Base-by-base conservation (phyloP, 2,888 invertebrate species). In the Elegia similella region DNA sequence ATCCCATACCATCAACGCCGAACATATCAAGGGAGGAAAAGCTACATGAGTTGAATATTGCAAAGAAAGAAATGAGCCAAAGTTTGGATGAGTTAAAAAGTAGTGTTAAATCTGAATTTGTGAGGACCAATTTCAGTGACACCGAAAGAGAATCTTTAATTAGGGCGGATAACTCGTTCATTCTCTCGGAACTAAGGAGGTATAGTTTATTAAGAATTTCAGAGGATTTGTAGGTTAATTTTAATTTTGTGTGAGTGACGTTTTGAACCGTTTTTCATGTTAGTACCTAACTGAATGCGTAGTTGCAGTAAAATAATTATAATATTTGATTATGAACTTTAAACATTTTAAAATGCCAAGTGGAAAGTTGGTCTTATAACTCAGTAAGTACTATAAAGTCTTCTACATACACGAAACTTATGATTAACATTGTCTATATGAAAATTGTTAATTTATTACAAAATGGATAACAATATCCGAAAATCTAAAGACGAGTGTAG, bases 121-220 rank as follows among this genome's bases (percentile, higher is more conserved):
- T 88, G 0, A 86, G 70, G 52, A 62, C 80, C 13, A 78, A 76
- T 2, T 84, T 89, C 58, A 71, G 62, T 54, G 84, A 86, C 8
- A 64, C 69, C 0, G 90, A 91, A 43, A 75, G 78, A 48, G 90
- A 90, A 47, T 79, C 86, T 0, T 62, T 91, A 16, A 79, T 91
- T 57, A 70, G 76, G 7, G 81, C 89, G 0, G 88, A 90, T 55
- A 91, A 91, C 63, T 62, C 81, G 2, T 91, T 91, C 57, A 91
- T 90, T 34, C 16, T 82, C 38, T 85, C 90, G 0, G 90, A 91
- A 63, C 76, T 81, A 61, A 74, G 80, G 42, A 64, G 78, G 58
- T 78, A 80, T 65, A 80, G 81, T 64, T 64, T 80, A 15, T 76
- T 76, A 54, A 75, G 73, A 60, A 67, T 79, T 59, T 72, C 77